Conservation (phyloP, 2,888 invertebrate genomes). For the Cerastoderma edule region DNA sequence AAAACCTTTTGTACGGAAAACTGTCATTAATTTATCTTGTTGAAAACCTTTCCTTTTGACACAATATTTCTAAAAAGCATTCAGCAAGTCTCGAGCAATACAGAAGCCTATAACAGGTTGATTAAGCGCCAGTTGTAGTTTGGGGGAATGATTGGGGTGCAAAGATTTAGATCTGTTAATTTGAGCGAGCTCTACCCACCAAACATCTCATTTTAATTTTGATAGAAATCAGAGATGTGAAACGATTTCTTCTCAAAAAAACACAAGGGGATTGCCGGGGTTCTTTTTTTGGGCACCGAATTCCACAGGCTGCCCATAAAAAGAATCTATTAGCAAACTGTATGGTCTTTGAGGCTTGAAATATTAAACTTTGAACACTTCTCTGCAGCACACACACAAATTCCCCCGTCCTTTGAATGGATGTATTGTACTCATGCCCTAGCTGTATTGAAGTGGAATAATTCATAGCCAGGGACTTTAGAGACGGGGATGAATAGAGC, state of each 20-base stretch:
- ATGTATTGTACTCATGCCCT: slow-evolving; percentile 54
- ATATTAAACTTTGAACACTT: slow-evolving; percentile 54
- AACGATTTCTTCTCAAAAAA: slow-evolving; percentile 17
- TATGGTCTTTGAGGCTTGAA: slow-evolving; percentile 56
- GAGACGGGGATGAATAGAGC: slow-evolving; percentile 47
- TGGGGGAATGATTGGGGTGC: too few species aligned
- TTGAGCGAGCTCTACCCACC: too few species aligned
- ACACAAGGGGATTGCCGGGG: too few species aligned
- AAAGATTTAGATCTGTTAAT: too few species aligned
- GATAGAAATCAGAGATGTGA: slow-evolving; percentile 24
- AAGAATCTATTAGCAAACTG: slow-evolving; percentile 32
- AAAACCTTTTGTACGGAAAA: too few species aligned
- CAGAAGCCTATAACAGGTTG: too few species aligned
- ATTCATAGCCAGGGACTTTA: slow-evolving; percentile 50
- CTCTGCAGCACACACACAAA: slow-evolving; percentile 45
- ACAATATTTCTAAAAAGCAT: too few species aligned
- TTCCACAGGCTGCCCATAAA: slow-evolving; percentile 29
- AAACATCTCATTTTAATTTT: slow-evolving; percentile 12
- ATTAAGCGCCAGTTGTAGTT: too few species aligned
- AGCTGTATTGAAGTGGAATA: slow-evolving; percentile 57
- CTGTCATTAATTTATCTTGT: too few species aligned
- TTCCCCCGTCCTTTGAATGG: slow-evolving; percentile 41
- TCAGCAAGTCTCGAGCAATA: too few species aligned
- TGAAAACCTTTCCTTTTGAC: too few species aligned
- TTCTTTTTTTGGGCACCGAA: slow-evolving; percentile 21